Base-by-base conservation (phyloP, 2,797 vertebrate genomes). In the Distichodus sexfasciatus region DNA sequence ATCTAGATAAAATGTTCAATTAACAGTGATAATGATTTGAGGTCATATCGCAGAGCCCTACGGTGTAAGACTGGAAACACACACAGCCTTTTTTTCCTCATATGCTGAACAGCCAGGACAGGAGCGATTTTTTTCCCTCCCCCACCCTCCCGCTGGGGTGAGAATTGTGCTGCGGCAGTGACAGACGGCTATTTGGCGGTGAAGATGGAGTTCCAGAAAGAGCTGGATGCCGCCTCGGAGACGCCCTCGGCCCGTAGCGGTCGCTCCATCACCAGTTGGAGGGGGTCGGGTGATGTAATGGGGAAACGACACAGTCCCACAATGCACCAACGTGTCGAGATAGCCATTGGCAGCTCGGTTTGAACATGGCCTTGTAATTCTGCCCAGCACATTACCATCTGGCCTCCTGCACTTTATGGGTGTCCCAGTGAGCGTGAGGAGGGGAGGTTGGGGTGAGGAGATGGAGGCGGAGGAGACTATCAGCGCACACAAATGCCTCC, bases 401-500 rank as follows among this genome's bases (percentile, higher is more conserved):
- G 65, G n/a, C n/a, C n/a, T n/a, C 28, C 24, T 14, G 28, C 64
- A 31, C 35, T 69, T 74, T 60, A 69, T 54, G 46, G 47, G 50
- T 57, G 55, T 43, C 59, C 44, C 51, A 26, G 54, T 26, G 31
- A 41, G n/a, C n/a, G n/a, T n/a, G n/a, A 65, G 21, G 47, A 41
- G 15, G 47, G 17, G 44, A 61, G 43, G 62, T 11, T 23, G 24
- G 41, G 75, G 35, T 28, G 33, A 24, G 50, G 38, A 44, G 61
- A 82, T 82, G 77, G 81, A 82, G n/a, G n/a, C n/a, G n/a, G 80
- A 82, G 69, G 82, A 85, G 83, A 79, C 72, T 77, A 76, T 76
- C 69, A 48, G 40, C 78, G 74, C 77, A 79, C 75, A 84, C 87
- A 87, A 90, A 87, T 15, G 77, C 85, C 80, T 81, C 67, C 72